A percentile compares a stretch with the other conserved stretches of the same genome.
Conservation (phyloP, 1,140 invertebrate genomes). For the Hesperophylax magnus region DNA sequence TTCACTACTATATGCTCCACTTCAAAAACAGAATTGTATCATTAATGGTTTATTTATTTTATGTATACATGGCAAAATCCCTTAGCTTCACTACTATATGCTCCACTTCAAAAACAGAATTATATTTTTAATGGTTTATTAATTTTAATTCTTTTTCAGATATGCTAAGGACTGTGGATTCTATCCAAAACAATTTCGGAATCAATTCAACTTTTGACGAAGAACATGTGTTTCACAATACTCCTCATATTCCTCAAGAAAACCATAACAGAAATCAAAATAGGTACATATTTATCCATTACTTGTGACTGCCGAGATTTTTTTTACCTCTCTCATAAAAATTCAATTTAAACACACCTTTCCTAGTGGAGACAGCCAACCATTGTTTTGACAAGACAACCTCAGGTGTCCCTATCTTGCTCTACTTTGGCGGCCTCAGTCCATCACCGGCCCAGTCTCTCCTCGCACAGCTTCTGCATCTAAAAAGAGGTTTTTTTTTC, state of each 20-base stretch:
- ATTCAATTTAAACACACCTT: not conserved
- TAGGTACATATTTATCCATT: constrained; percentile 22
- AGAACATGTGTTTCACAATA: constrained; percentile 43
- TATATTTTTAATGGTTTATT: not conserved
- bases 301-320: not conserved
- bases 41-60: not conserved
- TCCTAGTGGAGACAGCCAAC: not conserved
- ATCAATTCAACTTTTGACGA: constrained; percentile 50
- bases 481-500: not conserved
- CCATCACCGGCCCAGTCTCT: not conserved
- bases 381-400: not conserved
- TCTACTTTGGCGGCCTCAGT: no score
- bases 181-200: constrained; percentile 53
- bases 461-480: not conserved
- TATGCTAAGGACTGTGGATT: constrained; percentile 68
- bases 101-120: no score
- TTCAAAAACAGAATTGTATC: not conserved
- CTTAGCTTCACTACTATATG: no score
- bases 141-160: no score
- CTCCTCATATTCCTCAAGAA: constrained; percentile 25
- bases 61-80: no score
- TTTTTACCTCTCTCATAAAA: not conserved
- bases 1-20: no score
- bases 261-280: constrained; percentile 43
- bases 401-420: no score